These are phyloP conservation scores for Pachymerium ferrugineum DNA, from an alignment of 2,888 invertebrate genomes.

Conservation along the genomic window DNA sequence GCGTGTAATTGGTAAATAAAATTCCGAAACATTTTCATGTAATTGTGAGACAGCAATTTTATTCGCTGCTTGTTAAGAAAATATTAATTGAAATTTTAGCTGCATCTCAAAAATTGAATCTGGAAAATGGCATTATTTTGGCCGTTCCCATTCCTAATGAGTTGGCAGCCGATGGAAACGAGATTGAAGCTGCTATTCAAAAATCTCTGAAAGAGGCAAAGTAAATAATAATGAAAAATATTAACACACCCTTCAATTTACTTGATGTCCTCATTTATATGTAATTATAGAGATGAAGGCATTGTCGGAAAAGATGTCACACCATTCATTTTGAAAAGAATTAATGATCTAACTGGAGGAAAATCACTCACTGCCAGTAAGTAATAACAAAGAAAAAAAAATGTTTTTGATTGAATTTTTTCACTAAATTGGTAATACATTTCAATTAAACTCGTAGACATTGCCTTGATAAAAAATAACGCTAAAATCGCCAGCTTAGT, in stretches of 20 bases:
- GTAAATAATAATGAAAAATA: neutral
- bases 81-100: conserved; percentile 38
- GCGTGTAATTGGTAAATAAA: conserved; percentile 53
- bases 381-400: neutral
- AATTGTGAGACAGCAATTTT: too few relatives aligned
- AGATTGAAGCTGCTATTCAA: conserved; percentile 64
- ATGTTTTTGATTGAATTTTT: neutral
- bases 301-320: conserved; percentile 83
- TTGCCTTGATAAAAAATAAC: conserved; percentile 88
- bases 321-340: conserved; percentile 75
- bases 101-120: conserved; percentile 41
- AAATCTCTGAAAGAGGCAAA: conserved; percentile 58
- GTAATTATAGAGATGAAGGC: conserved; percentile 39
- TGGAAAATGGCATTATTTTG: conserved; percentile 61
- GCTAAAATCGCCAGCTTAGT: conserved; percentile 76
- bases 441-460: conserved; percentile 56
- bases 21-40: too few relatives aligned
- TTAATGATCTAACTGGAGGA: conserved; percentile 74
- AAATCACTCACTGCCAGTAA: conserved; percentile 77
- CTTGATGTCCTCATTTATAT: neutral
- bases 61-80: too few relatives aligned
- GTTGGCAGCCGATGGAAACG: conserved; percentile 48
- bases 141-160: conserved; percentile 84
- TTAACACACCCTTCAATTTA: neutral
- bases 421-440: neutral